These are phyloP conservation scores for Cactoblastis cactorum DNA, from an alignment of 2,888 invertebrate genomes.

Conservation along the genomic window DNA sequence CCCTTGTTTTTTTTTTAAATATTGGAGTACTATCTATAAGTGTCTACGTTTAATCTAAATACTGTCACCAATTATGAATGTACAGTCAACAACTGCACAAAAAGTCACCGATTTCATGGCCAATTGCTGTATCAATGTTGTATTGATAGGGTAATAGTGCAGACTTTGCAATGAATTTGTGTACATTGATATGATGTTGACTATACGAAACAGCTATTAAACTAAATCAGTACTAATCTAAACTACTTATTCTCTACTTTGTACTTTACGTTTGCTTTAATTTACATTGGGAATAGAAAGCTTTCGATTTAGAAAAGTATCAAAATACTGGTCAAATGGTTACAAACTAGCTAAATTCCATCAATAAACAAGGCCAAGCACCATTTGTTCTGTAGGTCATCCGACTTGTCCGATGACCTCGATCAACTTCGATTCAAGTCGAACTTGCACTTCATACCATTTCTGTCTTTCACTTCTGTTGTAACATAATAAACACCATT, in stretches of 20 bases:
- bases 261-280: slow-evolving; percentile 52
- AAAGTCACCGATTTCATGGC: too few species aligned
- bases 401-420: slow-evolving; percentile 62
- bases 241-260: slow-evolving; percentile 39
- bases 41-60: too few species aligned
- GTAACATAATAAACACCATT: neutral
- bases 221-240: neutral
- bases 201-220: neutral
- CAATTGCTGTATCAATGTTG: too few species aligned
- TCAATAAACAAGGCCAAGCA: slow-evolving; percentile 61
- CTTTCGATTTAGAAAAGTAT: neutral
- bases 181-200: too few species aligned
- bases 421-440: slow-evolving; percentile 60
- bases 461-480: neutral
- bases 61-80: too few species aligned
- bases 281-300: slow-evolving; percentile 9
- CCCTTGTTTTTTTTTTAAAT: neutral
- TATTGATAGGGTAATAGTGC: too few species aligned
- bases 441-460: neutral
- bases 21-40: too few species aligned
- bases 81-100: too few species aligned
- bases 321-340: slow-evolving; percentile 15
- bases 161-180: too few species aligned
- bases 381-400: slow-evolving; percentile 63
- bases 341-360: slow-evolving; percentile 37